phyloP scores from a whole-genome alignment of 2,888 invertebrate species.

The Gnatocerus cornutus region DNA sequence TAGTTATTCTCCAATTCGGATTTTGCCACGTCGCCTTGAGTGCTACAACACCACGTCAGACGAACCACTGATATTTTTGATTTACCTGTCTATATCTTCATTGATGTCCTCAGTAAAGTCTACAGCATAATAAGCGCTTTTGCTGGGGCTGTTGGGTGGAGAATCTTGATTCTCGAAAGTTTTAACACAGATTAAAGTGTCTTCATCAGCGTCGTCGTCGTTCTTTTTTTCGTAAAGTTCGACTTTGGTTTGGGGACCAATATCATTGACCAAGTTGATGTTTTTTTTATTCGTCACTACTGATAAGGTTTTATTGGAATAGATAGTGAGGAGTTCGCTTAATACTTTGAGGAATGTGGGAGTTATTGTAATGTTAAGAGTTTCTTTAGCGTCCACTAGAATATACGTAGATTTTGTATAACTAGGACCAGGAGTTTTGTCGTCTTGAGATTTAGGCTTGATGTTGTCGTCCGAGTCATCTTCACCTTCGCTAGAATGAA shows the following conservation, averaged over 20 bases:
- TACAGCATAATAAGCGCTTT: slow-evolving; percentile 54
- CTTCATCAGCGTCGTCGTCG: slow-evolving; percentile 71
- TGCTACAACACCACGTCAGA: slow-evolving; percentile 40
- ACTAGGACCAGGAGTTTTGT: slow-evolving; percentile 45
- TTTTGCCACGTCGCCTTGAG: slow-evolving; percentile 56
- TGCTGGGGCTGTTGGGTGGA: slow-evolving; percentile 75
- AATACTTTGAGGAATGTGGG: slow-evolving; percentile 76
- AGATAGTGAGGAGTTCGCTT: slow-evolving; percentile 68
- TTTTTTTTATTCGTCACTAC: slow-evolving; percentile 67
- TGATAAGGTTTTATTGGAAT: slow-evolving; percentile 69
- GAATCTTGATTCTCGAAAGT: slow-evolving; percentile 78
- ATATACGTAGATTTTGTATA: slow-evolving; percentile 77
- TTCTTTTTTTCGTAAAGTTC: slow-evolving; percentile 73
- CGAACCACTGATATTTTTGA: no score
- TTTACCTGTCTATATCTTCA: slow-evolving; percentile 68
- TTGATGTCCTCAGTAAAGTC: slow-evolving; percentile 60
- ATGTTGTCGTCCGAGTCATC: slow-evolving; percentile 65
- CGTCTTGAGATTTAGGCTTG: slow-evolving; percentile 51
- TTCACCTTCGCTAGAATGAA: slow-evolving; percentile 75
- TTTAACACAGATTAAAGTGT: slow-evolving; percentile 72
- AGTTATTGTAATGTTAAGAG: slow-evolving; percentile 80
- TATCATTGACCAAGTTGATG: slow-evolving; percentile 77
- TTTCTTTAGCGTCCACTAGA: slow-evolving; percentile 79
- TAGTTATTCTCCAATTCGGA: slow-evolving; percentile 58
- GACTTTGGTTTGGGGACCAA: slow-evolving; percentile 76